phyloP scores from a whole-genome alignment of 2,797 vertebrate species.

The Paramormyrops hopkinsi region DNA sequence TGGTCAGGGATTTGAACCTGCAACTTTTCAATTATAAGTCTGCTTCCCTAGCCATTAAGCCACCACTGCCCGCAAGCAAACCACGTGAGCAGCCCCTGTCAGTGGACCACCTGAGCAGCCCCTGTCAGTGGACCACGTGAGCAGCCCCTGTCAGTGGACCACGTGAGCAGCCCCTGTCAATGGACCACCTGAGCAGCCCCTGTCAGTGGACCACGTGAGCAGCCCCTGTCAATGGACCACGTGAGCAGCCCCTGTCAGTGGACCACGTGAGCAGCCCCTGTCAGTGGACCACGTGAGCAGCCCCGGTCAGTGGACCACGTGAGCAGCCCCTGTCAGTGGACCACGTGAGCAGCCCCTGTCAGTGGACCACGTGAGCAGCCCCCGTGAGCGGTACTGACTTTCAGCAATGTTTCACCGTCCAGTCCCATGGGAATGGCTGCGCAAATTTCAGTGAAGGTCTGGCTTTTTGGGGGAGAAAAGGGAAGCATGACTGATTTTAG shows the following conservation, averaged over 20 bases:
- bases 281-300: not conserved
- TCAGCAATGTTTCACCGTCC: not conserved
- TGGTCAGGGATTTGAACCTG: too few species aligned
- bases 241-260: not conserved
- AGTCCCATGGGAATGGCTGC: not conserved
- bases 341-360: not conserved
- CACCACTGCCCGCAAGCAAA: too few species aligned
- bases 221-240: not conserved
- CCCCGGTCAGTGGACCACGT: not conserved
- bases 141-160: not conserved
- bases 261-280: not conserved
- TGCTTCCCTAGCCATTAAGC: too few species aligned
- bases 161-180: not conserved
- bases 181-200: not conserved
- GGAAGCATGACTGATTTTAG: not conserved
- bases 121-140: not conserved
- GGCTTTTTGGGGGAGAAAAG: not conserved
- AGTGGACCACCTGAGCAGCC: too few species aligned
- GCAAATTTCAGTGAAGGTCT: not conserved
- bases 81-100: too few species aligned
- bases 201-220: not conserved
- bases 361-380: not conserved
- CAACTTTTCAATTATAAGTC: too few species aligned
- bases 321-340: not conserved
- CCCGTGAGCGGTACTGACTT: not conserved